Base-by-base conservation (phyloP, 2,113 vertebrate species). In the Apus apus region DNA sequence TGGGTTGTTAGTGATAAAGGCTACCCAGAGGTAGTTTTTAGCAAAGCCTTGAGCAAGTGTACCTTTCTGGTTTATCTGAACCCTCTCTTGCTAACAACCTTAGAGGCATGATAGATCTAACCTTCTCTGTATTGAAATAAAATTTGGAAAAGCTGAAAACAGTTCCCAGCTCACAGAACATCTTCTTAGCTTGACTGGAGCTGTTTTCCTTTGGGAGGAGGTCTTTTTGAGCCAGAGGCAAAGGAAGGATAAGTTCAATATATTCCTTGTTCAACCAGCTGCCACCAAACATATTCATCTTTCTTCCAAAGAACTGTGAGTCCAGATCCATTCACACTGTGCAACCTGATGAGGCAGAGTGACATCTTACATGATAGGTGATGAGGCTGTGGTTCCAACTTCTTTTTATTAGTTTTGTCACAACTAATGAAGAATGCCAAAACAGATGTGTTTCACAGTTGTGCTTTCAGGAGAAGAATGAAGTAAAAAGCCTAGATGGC, bases 261-360 rank as follows among this genome's bases (percentile, higher is more conserved):
- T 77, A 90, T 93, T 95, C 58, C 84, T 90, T 90, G 25, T 86
- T 90, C 73, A 84, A 90, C 92, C 94, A 96, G 90, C 96, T 97
- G 96, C 93, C 62, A 75, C 80, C 83, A 88, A 88, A 48, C 13
- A 1, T 92, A 87, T 82, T 94, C 84, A 30, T 95, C 86, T 93
- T 93, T 54, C 77, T 83, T 96, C 88, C 2, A 2, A 96, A 94
- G 80, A 88, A 21, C 79, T 71, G 4, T 48, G 58, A 85, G 90
- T 92, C 93, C 80, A 62, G 54, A 95, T 89, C 80, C 50, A 81
- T 94, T 95, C 17, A 1, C 53, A 68, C 65, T 81, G 27, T 67
- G 74, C 68, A 79, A 68, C 58, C 76, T 94, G 93, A 87, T 96
- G 90, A 94, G 90, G 50, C 85, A 92, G 83, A 88, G 32, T 96